These are phyloP conservation scores for Rhagonycha fulva DNA, from an alignment of 2,888 invertebrate genomes.

Conservation along the genomic window DNA sequence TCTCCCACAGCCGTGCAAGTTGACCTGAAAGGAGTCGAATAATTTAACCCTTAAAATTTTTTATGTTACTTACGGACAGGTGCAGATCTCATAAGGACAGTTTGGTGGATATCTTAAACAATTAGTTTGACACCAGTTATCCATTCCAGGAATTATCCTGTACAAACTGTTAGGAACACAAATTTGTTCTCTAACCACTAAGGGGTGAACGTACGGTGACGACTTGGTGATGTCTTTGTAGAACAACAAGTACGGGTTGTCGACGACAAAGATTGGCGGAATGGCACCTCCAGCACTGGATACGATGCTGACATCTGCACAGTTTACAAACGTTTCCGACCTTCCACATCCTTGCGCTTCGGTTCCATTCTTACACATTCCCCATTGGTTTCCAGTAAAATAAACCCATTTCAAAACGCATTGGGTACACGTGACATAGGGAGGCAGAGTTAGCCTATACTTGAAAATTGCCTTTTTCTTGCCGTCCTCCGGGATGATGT, in stretches of 20 bases:
- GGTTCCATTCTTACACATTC: slow-evolving; percentile 81
- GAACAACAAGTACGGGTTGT: slow-evolving; percentile 77
- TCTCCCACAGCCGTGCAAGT: slow-evolving; percentile 84
- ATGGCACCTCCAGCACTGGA: slow-evolving; percentile 78
- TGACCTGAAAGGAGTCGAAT: slow-evolving; percentile 59
- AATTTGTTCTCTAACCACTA: slow-evolving; percentile 81
- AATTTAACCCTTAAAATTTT: background rate
- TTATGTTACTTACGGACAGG: slow-evolving; percentile 76
- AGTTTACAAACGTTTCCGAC: slow-evolving; percentile 89
- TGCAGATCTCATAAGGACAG: slow-evolving; percentile 76
- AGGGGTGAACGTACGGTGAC: slow-evolving; percentile 68
- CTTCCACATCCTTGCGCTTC: slow-evolving; percentile 88
- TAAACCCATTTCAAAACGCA: slow-evolving; percentile 95
- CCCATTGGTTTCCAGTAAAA: slow-evolving; percentile 93
- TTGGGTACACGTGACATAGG: slow-evolving; percentile 83
- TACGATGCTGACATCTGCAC: slow-evolving; percentile 83
- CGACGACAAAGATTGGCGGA: slow-evolving; percentile 70
- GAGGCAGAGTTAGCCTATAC: slow-evolving; percentile 78
- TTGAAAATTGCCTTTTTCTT: slow-evolving; percentile 56
- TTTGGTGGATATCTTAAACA: slow-evolving; percentile 86
- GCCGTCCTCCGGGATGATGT: slow-evolving; percentile 47
- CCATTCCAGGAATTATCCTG: slow-evolving; percentile 74
- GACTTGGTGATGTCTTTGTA: slow-evolving; percentile 71
- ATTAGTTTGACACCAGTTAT: slow-evolving; percentile 83
- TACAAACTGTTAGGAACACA: slow-evolving; percentile 71